Base-by-base conservation (phyloP, 2,888 invertebrate genomes). In the Cephonodes hylas region DNA sequence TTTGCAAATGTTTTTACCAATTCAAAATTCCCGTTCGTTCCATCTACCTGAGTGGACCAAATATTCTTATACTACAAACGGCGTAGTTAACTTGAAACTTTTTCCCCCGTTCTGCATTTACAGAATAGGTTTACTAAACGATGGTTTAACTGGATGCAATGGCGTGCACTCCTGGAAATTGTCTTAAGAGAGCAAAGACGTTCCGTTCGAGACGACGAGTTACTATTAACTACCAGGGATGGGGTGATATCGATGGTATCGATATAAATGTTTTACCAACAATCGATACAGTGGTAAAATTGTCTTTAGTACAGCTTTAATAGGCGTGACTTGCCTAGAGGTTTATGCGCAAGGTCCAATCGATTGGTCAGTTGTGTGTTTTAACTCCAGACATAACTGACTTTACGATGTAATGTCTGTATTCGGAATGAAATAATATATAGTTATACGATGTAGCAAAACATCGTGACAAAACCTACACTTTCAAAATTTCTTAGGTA, bases 181-280 rank as follows among this genome's bases (percentile, higher is more conserved):
- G 88, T 88, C 88, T 86, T 85, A 86, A 85, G 81, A 85, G 84
- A 83, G 86, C 86, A 85, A 86, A 88, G 87, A 85, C 85, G 85
- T 76, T 82, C 79, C 68, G 72, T 70, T 73, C 73, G 76, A 79
- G 84, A 83, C 83, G 80, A 79, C 85, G 84, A 87, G 85, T 83
- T 81, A 85, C 87, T 84, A 83, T 88, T 88, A 88, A 87, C 78
- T 83, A 78, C 82, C 81, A 87, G 87, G 78, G 86, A 67, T 76
- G 86, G 42, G 64, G 31, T 27, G 58, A 2, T 67, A 3, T 63
- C 70, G 69, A 67, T 71, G 60, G 56, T 59, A 58, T 58, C 22
- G 3, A 2, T 13, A 25, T 15, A 22, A 2, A 22, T 22, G 6
- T n/a, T 10, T 23, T 23, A n/a, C n/a, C n/a, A n/a, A n/a, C n/a